phyloP scores from a whole-genome alignment of 2,888 invertebrate species.

The Plebejus melissa region DNA sequence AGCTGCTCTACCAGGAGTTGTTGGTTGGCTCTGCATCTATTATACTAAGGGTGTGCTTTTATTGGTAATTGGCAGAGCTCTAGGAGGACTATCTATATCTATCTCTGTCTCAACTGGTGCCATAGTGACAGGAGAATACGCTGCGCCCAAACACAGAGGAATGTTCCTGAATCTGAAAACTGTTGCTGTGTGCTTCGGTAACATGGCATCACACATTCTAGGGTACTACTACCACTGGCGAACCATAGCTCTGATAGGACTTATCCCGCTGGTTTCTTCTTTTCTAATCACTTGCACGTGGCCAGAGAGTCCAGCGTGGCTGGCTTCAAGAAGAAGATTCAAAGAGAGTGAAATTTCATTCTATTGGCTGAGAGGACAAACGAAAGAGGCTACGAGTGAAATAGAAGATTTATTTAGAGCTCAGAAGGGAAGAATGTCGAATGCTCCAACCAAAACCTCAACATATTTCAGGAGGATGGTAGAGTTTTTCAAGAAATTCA shows the following conservation, averaged over 20 bases:
- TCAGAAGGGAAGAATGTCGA: slow-evolving; percentile 43
- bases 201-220: slow-evolving; percentile 45
- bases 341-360: slow-evolving; percentile 71
- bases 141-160: slow-evolving; percentile 52
- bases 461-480: slow-evolving; percentile 32
- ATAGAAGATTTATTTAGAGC: slow-evolving; percentile 47
- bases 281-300: slow-evolving; percentile 57
- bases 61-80: slow-evolving; percentile 47
- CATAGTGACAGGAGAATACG: slow-evolving; percentile 56
- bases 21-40: slow-evolving; percentile 53
- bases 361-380: slow-evolving; percentile 68
- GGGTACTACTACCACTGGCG: slow-evolving; percentile 48
- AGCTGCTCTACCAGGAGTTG: slow-evolving; percentile 46
- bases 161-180: slow-evolving; percentile 56
- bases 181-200: slow-evolving; percentile 49
- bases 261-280: slow-evolving; percentile 45
- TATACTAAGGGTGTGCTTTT: slow-evolving; percentile 42
- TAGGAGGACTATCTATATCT: slow-evolving; percentile 48
- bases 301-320: slow-evolving; percentile 82
- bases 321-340: slow-evolving; percentile 68
- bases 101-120: slow-evolving; percentile 48
- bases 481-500: slow-evolving; percentile 47
- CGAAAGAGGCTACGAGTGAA: slow-evolving; percentile 41
- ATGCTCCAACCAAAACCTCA: slow-evolving; percentile 31
- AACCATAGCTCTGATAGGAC: slow-evolving; percentile 44